Base-by-base conservation (phyloP, 2,888 invertebrate genomes). In the Acrobasis suavella region DNA sequence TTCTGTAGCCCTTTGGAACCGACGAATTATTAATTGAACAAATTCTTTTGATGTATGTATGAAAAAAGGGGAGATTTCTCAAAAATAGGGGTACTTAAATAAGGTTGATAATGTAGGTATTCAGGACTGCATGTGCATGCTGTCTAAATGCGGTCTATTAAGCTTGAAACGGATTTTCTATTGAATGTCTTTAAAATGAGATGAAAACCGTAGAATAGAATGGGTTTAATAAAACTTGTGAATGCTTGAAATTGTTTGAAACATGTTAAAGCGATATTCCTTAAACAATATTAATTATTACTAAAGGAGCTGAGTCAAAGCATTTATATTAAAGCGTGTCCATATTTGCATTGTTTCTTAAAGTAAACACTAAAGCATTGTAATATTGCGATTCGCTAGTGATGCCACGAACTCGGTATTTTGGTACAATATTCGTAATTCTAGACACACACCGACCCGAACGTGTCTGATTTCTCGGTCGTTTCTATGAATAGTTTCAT, bases 311-410 rank as follows among this genome's bases (percentile, higher is more conserved):
- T 17, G n/a, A 39, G 42, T 15, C 42, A 42, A 56, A 42, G 56
- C 17, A 42, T 56, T 56, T 46, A 56, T 22, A 42, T 42, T 56
- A 14, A 17, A 56, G 7, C 42, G 17, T 46, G 46, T 56, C 16
- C 42, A 56, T 54, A 15, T 15, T 52, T 54, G 38, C 54, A 54
- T 54, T 54, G 54, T 54, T 54, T 37, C 54, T 54, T n/a, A 38
- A 15, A 54, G 54, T 54, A 54, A 54, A 52, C 9, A 52, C 14
- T 52, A 32, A 37, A 52, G 37, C 32, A 32, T 22, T 22, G 51
- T 22, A 12, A 51, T 51, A 46, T 46, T 46, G n/a, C 46, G 46
- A 46, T n/a, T 14, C 14, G 12, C 14, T 46, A 46, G 46, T 46
- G 12, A 46, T 46, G 46, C n/a, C 10, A 46, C n/a, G 5, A 32